Conservation (phyloP, 2,888 invertebrate species). For the Plebejus anna region DNA sequence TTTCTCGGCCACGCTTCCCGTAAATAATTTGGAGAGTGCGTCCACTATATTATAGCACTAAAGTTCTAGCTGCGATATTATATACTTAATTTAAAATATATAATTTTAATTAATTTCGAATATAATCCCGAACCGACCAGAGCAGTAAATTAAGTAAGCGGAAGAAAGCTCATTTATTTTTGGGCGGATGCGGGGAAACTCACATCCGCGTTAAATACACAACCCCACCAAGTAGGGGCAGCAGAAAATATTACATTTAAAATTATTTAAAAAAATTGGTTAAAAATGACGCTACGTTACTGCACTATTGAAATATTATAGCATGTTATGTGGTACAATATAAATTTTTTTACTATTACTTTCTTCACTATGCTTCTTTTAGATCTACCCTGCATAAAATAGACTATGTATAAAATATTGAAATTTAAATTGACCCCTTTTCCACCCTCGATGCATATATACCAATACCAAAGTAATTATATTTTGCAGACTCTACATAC, state of each 20-base stretch:
- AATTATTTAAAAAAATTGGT: neutral
- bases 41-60: neutral
- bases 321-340: no score
- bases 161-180: constrained; percentile 79
- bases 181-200: constrained; percentile 76
- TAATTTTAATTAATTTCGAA: constrained; percentile 74
- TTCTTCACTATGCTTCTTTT: no score
- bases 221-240: constrained; percentile 54
- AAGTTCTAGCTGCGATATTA: constrained; percentile 52
- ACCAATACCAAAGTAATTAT: neutral
- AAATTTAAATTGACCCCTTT: neutral
- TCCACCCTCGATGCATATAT: neutral
- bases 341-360: no score
- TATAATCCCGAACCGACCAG: constrained; percentile 61
- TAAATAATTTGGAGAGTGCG: no score
- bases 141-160: constrained; percentile 76
- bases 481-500: constrained; percentile 46
- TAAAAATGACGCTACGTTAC: neutral
- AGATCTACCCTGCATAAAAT: no score
- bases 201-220: constrained; percentile 78
- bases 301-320: neutral
- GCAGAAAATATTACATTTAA: neutral
- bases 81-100: constrained; percentile 61
- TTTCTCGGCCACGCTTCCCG: no score
- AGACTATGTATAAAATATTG: no score